phyloP scores from a whole-genome alignment of 2,113 vertebrate genomes.

The Penelope pileata region DNA sequence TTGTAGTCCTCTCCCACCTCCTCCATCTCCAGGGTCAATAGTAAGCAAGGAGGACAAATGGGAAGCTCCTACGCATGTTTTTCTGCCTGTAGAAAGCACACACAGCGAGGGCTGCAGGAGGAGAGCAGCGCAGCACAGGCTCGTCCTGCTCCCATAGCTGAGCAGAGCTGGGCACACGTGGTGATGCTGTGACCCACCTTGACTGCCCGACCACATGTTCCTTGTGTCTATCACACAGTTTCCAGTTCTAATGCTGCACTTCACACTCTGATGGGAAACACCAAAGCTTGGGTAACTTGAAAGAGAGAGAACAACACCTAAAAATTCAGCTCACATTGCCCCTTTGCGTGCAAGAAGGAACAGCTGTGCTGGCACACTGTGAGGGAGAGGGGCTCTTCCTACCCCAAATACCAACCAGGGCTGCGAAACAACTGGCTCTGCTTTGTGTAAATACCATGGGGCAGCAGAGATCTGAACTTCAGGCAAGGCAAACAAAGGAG shows the following conservation, averaged over 20 bases:
- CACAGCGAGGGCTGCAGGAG: not conserved
- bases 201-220: not conserved
- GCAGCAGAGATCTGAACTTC: not conserved
- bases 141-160: not conserved
- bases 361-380: accelerated
- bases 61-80: accelerated
- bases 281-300: not conserved
- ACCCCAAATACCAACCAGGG: not conserved
- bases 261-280: not conserved
- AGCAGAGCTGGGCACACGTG: not conserved
- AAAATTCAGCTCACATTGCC: not conserved
- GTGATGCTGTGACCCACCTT: not conserved
- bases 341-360: not conserved
- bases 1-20: not conserved
- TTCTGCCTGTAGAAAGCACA: not conserved
- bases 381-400: not conserved
- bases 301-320: not conserved
- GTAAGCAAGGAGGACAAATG: not conserved
- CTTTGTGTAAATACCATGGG: not conserved
- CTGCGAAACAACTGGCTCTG: not conserved
- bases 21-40: not conserved
- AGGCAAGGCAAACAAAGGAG: not conserved
- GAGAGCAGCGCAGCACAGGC: accelerated
- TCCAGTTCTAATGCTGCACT: not conserved
- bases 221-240: not conserved